A percentile compares a stretch with the other conserved stretches of the same genome.
phyloP scores from a whole-genome alignment of 1,140 invertebrate species.

The Scaptomyza montana region DNA sequence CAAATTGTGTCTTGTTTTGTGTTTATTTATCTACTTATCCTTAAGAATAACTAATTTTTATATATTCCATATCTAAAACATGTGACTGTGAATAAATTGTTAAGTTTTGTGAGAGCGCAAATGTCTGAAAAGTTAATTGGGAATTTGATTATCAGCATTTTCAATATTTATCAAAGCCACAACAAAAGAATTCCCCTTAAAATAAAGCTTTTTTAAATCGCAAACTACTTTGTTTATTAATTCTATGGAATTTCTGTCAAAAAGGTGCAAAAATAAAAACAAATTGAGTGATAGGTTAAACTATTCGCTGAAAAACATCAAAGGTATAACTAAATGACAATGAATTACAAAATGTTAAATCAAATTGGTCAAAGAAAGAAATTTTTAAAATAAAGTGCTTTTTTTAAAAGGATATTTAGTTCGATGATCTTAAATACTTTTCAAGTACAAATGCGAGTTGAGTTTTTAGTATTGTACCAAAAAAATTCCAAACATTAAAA shows the following conservation, averaged over 20 bases:
- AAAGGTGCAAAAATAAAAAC: not conserved
- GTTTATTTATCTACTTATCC: conserved; percentile 5
- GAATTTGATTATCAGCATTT: not conserved
- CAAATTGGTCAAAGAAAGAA: too few relatives aligned
- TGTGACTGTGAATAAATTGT: conserved; percentile 43
- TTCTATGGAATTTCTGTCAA: not conserved
- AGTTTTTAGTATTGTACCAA: too few relatives aligned
- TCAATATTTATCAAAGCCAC: not conserved
- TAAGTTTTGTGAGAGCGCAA: conserved; percentile 43
- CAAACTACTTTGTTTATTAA: not conserved
- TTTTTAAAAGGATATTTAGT: too few relatives aligned
- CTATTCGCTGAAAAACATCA: not conserved
- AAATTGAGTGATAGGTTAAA: not conserved
- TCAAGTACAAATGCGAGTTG: too few relatives aligned
- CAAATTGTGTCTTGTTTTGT: conserved; percentile 1
- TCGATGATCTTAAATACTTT: too few relatives aligned
- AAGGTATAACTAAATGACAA: too few relatives aligned
- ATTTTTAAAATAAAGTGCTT: too few relatives aligned
- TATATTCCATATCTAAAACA: conserved; percentile 9
- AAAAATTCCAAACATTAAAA: too few relatives aligned
- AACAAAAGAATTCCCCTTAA: not conserved
- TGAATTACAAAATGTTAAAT: too few relatives aligned
- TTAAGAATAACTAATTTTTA: not conserved
- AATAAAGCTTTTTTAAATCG: not conserved
- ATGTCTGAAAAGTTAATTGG: too few relatives aligned